phyloP scores from a whole-genome alignment of 2,113 vertebrate genomes.

The Strix uralensis region DNA sequence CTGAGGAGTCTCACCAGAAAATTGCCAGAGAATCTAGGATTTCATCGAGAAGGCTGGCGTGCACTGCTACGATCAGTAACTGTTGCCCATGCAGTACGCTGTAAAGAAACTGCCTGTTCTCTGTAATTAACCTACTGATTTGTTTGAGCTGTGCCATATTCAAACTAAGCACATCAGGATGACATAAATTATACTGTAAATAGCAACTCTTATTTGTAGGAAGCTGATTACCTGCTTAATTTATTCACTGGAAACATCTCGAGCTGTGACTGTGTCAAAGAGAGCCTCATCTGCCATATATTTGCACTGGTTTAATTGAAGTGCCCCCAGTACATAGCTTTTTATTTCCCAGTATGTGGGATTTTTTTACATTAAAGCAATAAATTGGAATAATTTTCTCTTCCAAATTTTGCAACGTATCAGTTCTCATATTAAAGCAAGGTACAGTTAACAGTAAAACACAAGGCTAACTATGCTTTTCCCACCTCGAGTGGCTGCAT shows the following conservation, averaged over 20 bases:
- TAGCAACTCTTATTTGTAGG: accelerated
- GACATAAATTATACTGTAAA: neutral
- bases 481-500: accelerated
- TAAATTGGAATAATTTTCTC: neutral
- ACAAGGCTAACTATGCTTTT: neutral
- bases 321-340: neutral
- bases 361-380: neutral
- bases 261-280: neutral
- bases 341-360: neutral
- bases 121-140: too few relatives aligned
- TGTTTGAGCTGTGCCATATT: neutral
- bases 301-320: slow-evolving; percentile 3
- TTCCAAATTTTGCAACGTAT: accelerated
- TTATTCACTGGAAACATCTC: neutral
- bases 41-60: neutral
- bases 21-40: too few relatives aligned
- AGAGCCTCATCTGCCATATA: neutral
- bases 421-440: neutral
- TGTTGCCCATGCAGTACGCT: accelerated
- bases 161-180: too few relatives aligned
- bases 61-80: accelerated
- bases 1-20: neutral
- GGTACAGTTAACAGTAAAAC: neutral
- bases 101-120: neutral
- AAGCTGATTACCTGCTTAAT: neutral